phyloP scores from a whole-genome alignment of 2,113 vertebrate genomes.

The Alethe diademata region DNA sequence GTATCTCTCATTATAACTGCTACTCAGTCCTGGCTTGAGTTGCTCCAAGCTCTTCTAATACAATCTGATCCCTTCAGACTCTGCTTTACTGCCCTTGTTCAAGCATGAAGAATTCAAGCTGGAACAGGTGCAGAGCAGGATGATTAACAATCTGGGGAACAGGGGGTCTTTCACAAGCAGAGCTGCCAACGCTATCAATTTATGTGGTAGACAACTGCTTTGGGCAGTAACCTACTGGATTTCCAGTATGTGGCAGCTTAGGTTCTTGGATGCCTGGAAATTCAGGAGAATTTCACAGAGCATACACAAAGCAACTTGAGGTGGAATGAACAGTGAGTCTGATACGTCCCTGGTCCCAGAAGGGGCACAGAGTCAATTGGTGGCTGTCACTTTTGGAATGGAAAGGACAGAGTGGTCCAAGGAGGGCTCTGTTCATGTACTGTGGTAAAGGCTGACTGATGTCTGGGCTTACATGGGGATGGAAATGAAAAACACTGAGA shows the following conservation, averaged over 20 bases:
- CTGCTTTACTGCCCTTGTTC: conserved; percentile 56
- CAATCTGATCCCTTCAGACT: conserved; percentile 53
- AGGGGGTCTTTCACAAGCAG: conserved; percentile 58
- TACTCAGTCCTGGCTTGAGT: conserved; percentile 23
- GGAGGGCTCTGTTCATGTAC: not conserved
- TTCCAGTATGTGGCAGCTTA: conserved; percentile 41
- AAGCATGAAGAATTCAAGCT: conserved; percentile 68
- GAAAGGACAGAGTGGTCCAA: not conserved
- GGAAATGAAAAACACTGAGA: not conserved
- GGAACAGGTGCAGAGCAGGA: conserved; percentile 64
- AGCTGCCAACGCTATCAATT: conserved; percentile 65
- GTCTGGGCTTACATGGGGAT: not conserved
- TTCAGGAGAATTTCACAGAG: conserved; percentile 45
- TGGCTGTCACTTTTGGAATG: not conserved
- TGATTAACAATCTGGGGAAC: conserved; percentile 67
- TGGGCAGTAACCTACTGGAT: conserved; percentile 59
- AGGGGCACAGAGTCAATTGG: not conserved
- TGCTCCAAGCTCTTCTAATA: conserved; percentile 53
- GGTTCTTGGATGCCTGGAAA: conserved; percentile 31
- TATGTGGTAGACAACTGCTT: conserved; percentile 69
- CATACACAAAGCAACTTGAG: not conserved
- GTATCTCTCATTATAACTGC: conserved; percentile 25
- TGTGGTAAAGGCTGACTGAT: not conserved
- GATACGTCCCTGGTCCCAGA: not conserved
- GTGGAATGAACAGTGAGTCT: not conserved